Percentiles rank a stretch among this genome's conserved stretches.
These are phyloP conservation scores for Brachionus asplanchnoidis DNA, from an alignment of 1,140 invertebrate genomes.

Conservation along the genomic window DNA sequence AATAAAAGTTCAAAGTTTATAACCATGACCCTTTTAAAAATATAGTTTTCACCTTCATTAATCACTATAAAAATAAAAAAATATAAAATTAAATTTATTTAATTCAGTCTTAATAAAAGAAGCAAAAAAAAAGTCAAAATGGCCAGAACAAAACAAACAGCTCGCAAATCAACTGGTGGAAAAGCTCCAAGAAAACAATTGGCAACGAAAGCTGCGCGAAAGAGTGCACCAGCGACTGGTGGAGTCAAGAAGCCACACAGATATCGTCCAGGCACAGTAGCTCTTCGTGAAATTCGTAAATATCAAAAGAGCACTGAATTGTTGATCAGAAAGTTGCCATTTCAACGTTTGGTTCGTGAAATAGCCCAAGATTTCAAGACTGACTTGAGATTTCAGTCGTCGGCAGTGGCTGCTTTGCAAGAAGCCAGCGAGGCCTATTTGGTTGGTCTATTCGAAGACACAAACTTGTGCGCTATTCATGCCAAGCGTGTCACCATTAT, in stretches of 20 bases:
- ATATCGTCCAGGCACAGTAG: conserved; percentile 71
- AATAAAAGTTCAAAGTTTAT: too few species aligned
- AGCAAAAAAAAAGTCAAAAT: conserved; percentile 44
- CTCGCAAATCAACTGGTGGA: conserved; percentile 63
- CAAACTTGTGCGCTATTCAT: conserved; percentile 87
- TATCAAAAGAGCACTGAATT: conserved; percentile 78
- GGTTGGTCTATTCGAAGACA: conserved; percentile 81
- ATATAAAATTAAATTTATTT: too few species aligned
- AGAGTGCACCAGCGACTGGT: conserved; percentile 60
- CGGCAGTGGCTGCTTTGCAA: conserved; percentile 58
- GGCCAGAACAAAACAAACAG: conserved; percentile 76
- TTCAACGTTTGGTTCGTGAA: conserved; percentile 77
- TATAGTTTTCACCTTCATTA: too few species aligned
- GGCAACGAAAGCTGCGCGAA: conserved; percentile 64
- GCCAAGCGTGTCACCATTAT: conserved; percentile 90
- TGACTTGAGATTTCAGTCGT: conserved; percentile 61
- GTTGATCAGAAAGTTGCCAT: conserved; percentile 74
- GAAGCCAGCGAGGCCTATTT: conserved; percentile 83
- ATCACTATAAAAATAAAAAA: too few species aligned
- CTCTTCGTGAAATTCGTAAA: conserved; percentile 75
- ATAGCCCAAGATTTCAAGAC: conserved; percentile 74
- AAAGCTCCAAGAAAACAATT: conserved; percentile 60
- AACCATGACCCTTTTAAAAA: too few species aligned
- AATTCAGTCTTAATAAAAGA: too few species aligned
- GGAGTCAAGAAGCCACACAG: conserved; percentile 61